phyloP scores from a whole-genome alignment of 2,888 invertebrate species.

The Drosophila atroscutellata region DNA sequence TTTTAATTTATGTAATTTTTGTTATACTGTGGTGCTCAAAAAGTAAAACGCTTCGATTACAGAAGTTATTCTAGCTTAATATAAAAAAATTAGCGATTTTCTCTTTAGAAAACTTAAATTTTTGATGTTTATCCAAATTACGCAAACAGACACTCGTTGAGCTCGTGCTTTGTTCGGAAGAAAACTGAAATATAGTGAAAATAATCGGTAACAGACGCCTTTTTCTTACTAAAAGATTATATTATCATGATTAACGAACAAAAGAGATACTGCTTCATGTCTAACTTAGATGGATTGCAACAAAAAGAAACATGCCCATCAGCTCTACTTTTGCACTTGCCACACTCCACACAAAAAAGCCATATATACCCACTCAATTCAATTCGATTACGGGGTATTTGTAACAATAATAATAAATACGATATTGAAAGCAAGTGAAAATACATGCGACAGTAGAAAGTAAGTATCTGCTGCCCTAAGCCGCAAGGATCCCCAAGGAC shows the following conservation, averaged over 20 bases:
- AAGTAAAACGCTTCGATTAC: not conserved
- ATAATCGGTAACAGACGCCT: accelerated
- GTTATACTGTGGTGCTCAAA: not conserved
- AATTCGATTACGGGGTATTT: constrained; percentile 15
- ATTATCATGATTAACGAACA: not conserved
- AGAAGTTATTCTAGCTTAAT: not conserved
- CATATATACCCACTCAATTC: not conserved
- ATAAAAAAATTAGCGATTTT: not conserved
- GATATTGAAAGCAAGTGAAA: constrained; percentile 64
- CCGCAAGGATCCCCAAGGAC: constrained; percentile 65
- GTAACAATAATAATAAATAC: constrained; percentile 63
- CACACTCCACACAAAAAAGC: not conserved
- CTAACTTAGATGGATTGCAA: not conserved
- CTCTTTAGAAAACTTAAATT: not conserved
- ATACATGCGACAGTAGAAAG: constrained; percentile 34
- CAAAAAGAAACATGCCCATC: not conserved
- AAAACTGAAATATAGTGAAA: not conserved
- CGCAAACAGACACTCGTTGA: not conserved
- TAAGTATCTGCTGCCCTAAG: constrained; percentile 42
- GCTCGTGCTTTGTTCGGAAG: too few relatives aligned
- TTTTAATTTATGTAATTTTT: not conserved
- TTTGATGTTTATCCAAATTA: not conserved
- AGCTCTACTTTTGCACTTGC: not conserved
- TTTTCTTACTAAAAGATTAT: not conserved
- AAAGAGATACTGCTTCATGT: not conserved